Base-by-base conservation (phyloP, 2,888 invertebrate genomes). In the Cephus rjabovi region DNA sequence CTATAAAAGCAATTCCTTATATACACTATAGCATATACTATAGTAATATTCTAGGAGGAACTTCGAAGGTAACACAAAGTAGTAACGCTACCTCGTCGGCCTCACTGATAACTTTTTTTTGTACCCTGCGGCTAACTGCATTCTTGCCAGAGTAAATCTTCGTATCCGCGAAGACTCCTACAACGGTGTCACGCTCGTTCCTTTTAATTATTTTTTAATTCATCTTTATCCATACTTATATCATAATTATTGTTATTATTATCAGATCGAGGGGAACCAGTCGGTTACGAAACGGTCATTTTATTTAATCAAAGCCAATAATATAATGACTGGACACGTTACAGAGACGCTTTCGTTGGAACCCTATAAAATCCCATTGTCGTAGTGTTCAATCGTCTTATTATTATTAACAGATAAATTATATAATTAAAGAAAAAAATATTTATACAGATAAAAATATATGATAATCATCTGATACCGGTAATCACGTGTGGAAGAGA, bases 101-200 rank as follows among this genome's bases (percentile, higher is more conserved):
- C 83, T 84, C 83, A 79, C 82, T 56, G 56, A 56, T 23, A 56
- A 81, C 81, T 80, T 82, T 75, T 77, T 81, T 84, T 79, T 80
- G 76, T 73, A 79, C 80, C 77, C 75, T 56, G 9, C 56, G 56
- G 69, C 78, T 76, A 79, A 78, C 80, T 69, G 79, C 80, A 83
- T 83, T 84, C 84, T 79, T 83, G 56, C 81, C 34, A 12, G 71
- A 31, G 33, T 34, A 79, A 79, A 80, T 81, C 83, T 77, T 34
- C 12, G 34, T 69, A 73, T 68, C 68, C 69, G 40, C 69, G 75
- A 34, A 34, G 33, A 71, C 71, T 71, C 71, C 71, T 34, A 31
- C 33, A 71, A 71, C 71, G 33, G 71, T 71, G 71, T 71, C 71
- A 71, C 71, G 71, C 33, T 33, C 71, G 12, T 31, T 71, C 2